A percentile compares a stretch with the other conserved stretches of the same genome.
phyloP scores from a whole-genome alignment of 2,888 invertebrate species.

The Steinernema scapterisci region DNA sequence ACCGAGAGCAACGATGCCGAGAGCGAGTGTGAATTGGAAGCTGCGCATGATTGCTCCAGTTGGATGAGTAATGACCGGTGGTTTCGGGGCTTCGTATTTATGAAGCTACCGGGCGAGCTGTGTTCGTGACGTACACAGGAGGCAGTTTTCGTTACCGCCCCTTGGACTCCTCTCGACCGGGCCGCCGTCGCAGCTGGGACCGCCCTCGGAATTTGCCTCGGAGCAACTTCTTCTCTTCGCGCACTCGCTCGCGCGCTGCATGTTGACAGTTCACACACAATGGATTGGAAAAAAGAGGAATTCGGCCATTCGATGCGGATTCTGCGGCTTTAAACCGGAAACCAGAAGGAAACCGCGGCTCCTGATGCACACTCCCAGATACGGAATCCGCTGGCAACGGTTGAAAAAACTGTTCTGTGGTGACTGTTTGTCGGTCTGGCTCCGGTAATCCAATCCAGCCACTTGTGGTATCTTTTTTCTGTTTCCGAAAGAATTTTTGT shows the following conservation, averaged over 20 bases:
- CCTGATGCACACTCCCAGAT: neutral
- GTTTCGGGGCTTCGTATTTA: slow-evolving; percentile 23
- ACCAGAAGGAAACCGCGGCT: neutral
- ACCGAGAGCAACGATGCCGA: slow-evolving; percentile 26
- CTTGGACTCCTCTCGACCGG: neutral
- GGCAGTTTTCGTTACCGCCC: slow-evolving; percentile 33
- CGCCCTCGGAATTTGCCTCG: slow-evolving; percentile 31
- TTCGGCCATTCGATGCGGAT: neutral
- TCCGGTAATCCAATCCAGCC: neutral
- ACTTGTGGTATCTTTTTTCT: neutral
- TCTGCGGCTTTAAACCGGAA: neutral
- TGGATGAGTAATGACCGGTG: slow-evolving; percentile 29
- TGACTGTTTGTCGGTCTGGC: no score
- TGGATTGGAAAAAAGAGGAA: neutral
- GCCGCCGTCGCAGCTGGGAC: slow-evolving; percentile 28
- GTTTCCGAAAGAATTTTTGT: neutral
- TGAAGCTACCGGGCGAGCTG: slow-evolving; percentile 25
- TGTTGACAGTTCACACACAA: slow-evolving; percentile 32
- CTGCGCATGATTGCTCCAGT: slow-evolving; percentile 29
- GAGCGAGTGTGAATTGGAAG: slow-evolving; percentile 14
- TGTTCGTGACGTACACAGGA: slow-evolving; percentile 22
- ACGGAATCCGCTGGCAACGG: no score
- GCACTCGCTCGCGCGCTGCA: neutral
- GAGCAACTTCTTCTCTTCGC: slow-evolving; percentile 8
- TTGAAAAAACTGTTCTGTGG: no score